Evolutionary conservation across 2,888 invertebrate species (phyloP), one percentile per base, ranked within the genome.

Genomic region (Thereva nobilitata): DNA sequence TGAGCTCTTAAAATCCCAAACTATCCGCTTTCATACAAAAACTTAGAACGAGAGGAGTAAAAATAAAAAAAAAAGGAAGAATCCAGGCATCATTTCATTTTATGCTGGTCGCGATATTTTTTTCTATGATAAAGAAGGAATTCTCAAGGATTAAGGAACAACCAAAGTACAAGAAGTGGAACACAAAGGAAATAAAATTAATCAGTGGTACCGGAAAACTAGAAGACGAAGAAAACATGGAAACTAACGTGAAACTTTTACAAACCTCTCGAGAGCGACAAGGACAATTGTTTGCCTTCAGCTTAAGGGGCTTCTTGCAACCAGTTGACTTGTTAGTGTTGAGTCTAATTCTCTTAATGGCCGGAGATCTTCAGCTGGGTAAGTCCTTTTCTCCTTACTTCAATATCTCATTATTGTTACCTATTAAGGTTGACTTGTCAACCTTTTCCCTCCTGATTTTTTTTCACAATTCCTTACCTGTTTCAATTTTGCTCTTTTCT

Each of bases 271-370:
- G 8, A 12, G 23, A 56, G 44, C 34, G 35, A 42, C 34, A 35
- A 56, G 38, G 42, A 42, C 56, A 44, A 44, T 44, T 56, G 44
- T 12, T 44, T 56, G 42, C 34, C 44, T 56, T 42, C 42, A 41
- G 56, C 44, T 56, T 42, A 56, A 42, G 56, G 44, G 44, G 56
- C 35, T 44, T 56, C 56, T 23, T 23, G 23, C 23, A 23, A 23
- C 23, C 23, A 23, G 9, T 4, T 6, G 34, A 56, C 44, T 56
- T 44, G 23, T 42, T 56, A 5, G 35, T 44, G 8, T 35, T 44
- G 23, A 56, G 56, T 56, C 44, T 56, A 56, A 56, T 56, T 56
- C 56, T 56, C 10, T 41, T 56, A 56, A 56, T 56, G 44, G 56
- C 9, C 5, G 56, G 7, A 41, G 34, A 56, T 56, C 56, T 56